A percentile compares a stretch with the other conserved stretches of the same genome.
Evolutionary conservation across 2,797 vertebrate species (phyloP).

Genomic region (Pseudomugil gertrudae): DNA sequence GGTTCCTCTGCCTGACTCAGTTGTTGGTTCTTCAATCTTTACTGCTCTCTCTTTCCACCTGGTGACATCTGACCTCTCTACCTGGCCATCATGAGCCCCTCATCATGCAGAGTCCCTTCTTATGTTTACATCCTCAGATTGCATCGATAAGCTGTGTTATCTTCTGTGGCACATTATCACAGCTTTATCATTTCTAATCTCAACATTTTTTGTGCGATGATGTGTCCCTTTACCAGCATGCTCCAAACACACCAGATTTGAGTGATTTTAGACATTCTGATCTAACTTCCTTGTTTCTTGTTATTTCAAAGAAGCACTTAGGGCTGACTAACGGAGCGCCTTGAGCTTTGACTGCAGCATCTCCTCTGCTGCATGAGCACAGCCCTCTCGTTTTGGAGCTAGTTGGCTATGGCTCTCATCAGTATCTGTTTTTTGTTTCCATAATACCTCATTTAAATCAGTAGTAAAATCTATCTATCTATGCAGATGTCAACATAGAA

Average conservation of each 20-base stretch:
- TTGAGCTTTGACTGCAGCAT: slow-evolving; percentile 54
- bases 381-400: slow-evolving; percentile 37
- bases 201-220: slow-evolving; percentile 24
- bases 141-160: slow-evolving; percentile 22
- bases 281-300: slow-evolving; percentile 35
- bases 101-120: slow-evolving; percentile 37
- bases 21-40: slow-evolving; percentile 48
- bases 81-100: slow-evolving; percentile 43
- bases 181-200: slow-evolving; percentile 26
- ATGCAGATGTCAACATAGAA: slow-evolving; percentile 76
- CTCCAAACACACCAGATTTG: slow-evolving; percentile 9
- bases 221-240: slow-evolving; percentile 22
- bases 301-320: slow-evolving; percentile 41
- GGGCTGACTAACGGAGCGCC: slow-evolving; percentile 45
- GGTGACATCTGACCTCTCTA: slow-evolving; percentile 57
- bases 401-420: slow-evolving; percentile 55
- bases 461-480: slow-evolving; percentile 67
- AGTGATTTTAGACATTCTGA: slow-evolving; percentile 24
- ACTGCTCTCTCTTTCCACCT: slow-evolving; percentile 55
- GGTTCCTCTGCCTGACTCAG: slow-evolving; percentile 38
- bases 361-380: slow-evolving; percentile 76
- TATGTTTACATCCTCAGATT: slow-evolving; percentile 33
- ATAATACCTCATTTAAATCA: slow-evolving; percentile 77
- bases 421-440: slow-evolving; percentile 46
- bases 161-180: slow-evolving; percentile 29